Percentiles rank a stretch among this genome's conserved stretches.
These are phyloP conservation scores for Colletes collaris DNA, from an alignment of 2,888 invertebrate species.

Conservation along the genomic window DNA sequence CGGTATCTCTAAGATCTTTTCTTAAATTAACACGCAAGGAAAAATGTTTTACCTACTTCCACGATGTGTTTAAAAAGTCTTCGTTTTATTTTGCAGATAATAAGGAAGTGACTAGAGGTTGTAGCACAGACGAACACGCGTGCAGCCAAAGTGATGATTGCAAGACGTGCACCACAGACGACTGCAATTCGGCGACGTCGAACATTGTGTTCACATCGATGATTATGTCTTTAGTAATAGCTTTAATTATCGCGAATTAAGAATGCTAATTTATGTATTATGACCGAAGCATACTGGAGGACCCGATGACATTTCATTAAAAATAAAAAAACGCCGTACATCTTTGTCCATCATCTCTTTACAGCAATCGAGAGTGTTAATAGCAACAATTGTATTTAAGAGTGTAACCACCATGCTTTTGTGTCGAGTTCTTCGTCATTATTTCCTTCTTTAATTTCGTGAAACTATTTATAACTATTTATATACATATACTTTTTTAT, in stretches of 20 bases:
- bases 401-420: too few species aligned
- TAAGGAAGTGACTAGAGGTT: not conserved
- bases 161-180: not conserved
- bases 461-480: too few species aligned
- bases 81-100: not conserved
- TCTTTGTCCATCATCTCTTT: too few species aligned
- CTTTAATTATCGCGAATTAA: conserved; percentile 27
- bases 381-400: too few species aligned
- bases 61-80: too few species aligned
- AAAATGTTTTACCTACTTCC: too few species aligned
- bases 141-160: not conserved
- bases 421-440: too few species aligned
- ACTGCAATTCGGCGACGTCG: conserved; percentile 42
- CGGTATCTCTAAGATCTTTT: too few species aligned
- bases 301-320: not conserved
- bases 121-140: fast-evolving
- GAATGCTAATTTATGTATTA: not conserved
- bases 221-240: conserved; percentile 7
- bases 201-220: not conserved
- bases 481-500: too few species aligned
- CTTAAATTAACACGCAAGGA: too few species aligned
- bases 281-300: not conserved
- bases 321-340: too few species aligned
- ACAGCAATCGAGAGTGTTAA: not conserved
- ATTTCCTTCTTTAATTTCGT: too few species aligned